A percentile compares a stretch with the other conserved stretches of the same genome.
Conservation (phyloP, 2,888 invertebrate species). For the Agrotis puta region DNA sequence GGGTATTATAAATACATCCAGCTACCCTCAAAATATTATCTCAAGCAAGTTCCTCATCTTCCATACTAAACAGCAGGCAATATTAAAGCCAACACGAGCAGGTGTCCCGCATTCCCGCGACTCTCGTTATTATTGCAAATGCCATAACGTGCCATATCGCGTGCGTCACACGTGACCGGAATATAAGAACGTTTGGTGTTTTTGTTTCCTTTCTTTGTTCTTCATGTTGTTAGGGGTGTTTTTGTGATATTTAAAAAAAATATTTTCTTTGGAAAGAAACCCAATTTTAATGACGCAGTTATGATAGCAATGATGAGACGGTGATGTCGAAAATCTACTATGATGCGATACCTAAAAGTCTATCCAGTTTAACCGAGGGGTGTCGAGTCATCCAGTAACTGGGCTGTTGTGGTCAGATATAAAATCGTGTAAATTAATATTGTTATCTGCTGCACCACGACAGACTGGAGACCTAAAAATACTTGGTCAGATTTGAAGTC, state of each 20-base stretch:
- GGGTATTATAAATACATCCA: background rate
- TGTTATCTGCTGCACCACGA: no score
- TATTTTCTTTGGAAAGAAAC: no score
- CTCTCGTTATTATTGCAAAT: constrained; percentile 40
- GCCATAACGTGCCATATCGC: constrained; percentile 30
- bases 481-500: no score
- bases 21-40: background rate
- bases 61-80: constrained; percentile 24
- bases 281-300: no score
- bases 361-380: no score
- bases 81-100: constrained; percentile 19
- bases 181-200: background rate
- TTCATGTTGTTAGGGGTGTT: background rate
- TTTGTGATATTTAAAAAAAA: background rate
- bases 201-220: constrained; percentile 29
- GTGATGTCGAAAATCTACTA: no score
- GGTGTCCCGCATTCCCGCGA: constrained; percentile 32
- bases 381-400: no score
- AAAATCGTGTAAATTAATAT: no score
- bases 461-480: no score
- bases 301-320: no score
- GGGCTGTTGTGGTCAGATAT: no score
- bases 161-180: constrained; percentile 31
- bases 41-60: background rate
- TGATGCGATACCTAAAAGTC: no score